Base-by-base conservation (phyloP, 1,140 invertebrate genomes). In the Cyclargus thomasi region DNA sequence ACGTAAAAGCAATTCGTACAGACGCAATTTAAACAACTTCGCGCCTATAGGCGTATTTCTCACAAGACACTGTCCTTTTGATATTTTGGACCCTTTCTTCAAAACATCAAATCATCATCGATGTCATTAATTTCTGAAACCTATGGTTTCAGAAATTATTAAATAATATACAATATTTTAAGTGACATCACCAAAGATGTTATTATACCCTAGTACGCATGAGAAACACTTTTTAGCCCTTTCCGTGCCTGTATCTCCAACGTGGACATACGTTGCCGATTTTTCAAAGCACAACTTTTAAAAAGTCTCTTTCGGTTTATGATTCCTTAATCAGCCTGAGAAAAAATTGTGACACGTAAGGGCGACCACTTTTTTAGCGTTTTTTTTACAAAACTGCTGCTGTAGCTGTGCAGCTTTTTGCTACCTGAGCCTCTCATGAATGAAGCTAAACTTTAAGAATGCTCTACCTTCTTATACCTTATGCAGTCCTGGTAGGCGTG, bases 401-500 rank as follows among this genome's bases (percentile, higher is more conserved):
- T 5, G 5, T 29, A 4, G 5, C 2, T 29, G 5, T 8, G 1
- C 29, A 29, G 29, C 29, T 29, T 29, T 29, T 29, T 29, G 29
- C 5, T 29, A 29, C 29, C 29, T 29, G n/a, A n/a, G n/a, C n/a
- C n/a, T n/a, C n/a, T n/a, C n/a, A n/a, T n/a, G 29, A 29, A 29
- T 29, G 29, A 7, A 8, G 5, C 29, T 29, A 8, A 1, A 29
- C 29, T 4, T 29, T 29, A 8, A 29, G 29, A 29, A 29, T 29
- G 29, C 1, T 29, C 29, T 3, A 16, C 39, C 39, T 16, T 53
- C 22, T 16, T 23, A 1, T 8, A 11, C 23, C 21, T n/a, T 63
- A 67, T 63, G 59, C 2, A 6, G 36, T 29, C 66, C 66, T 67
- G 20, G 66, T 67, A 67, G 6, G 23, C 66, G 59, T 67, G 66